Evolutionary conservation across 1,140 invertebrate species (phyloP), one percentile per base, ranked within the genome.

Genomic region (Anoplophora glabripennis): DNA sequence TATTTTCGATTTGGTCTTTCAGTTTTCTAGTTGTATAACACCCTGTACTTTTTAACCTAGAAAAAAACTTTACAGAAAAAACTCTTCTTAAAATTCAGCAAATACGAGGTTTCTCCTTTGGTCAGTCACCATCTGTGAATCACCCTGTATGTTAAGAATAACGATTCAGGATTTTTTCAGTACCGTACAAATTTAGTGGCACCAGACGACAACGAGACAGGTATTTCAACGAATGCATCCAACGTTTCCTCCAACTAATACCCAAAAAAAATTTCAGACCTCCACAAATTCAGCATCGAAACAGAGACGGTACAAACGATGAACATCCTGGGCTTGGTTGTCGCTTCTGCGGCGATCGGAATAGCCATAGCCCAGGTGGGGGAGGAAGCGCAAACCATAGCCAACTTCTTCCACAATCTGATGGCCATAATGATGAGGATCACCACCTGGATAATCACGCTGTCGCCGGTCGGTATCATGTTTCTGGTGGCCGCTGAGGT

Each of bases 401-500:
- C 87, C 0, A 76, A 77, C 28, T 83, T 89, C 56, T 88, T 89
- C 67, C 80, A 81, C 28, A 78, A 80, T 47, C 68, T 89, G 8
- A 83, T 84, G 17, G 79, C 84, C 28, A 81, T 85, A 5, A 86
- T 87, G 78, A 89, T 89, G 87, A 80, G 82, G 35, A 87, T 89
- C 21, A 89, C 87, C 5, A 83, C 82, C 18, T 86, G 85, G 83
- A 84, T 89, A 8, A 87, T 89, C 59, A 86, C 84, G 83, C 77
- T 93, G 54, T 93, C 91, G 7, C 92, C 92, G 0, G 68, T 93
- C 11, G 91, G 91, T 62, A 89, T 94, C 8, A 76, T 89, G 1
- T 94, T 92, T 71, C 76, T 94, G 57, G 87, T 94, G 33, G 81
- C 87, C 11, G 83, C 86, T 4, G 91, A 93, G 72, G 86, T 94